phyloP scores from a whole-genome alignment of 2,888 invertebrate species.

The Agrochola lota region DNA sequence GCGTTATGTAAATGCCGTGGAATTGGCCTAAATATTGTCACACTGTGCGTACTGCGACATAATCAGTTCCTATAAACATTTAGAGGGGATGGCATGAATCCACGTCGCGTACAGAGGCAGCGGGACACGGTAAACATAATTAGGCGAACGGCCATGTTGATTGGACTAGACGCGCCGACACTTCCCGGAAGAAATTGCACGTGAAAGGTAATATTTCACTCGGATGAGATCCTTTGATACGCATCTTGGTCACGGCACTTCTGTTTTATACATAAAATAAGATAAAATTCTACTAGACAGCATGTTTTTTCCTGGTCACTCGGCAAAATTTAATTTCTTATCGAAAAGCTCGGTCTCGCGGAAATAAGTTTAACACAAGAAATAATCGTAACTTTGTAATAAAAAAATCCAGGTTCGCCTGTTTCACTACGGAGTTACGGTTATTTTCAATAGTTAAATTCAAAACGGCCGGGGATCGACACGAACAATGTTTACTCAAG shows the following conservation, averaged over 20 bases:
- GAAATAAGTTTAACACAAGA: constrained; percentile 57
- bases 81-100: constrained; percentile 75
- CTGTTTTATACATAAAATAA: constrained; percentile 71
- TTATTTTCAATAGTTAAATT: constrained; percentile 68
- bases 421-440: constrained; percentile 48
- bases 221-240: constrained; percentile 76
- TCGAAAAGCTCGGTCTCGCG: constrained; percentile 44
- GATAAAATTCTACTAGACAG: constrained; percentile 51
- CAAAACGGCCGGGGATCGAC: constrained; percentile 62
- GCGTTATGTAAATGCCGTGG: constrained; percentile 60
- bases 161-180: constrained; percentile 81
- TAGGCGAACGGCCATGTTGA: constrained; percentile 81
- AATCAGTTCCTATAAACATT: constrained; percentile 75
- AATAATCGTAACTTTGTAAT: constrained; percentile 56
- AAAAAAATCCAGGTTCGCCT: constrained; percentile 55
- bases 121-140: constrained; percentile 84
- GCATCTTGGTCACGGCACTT: constrained; percentile 71
- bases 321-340: constrained; percentile 57
- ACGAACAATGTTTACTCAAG: constrained; percentile 68
- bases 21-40: constrained; percentile 62
- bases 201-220: constrained; percentile 82
- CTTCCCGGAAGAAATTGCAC: constrained; percentile 79
- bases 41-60: constrained; percentile 64
- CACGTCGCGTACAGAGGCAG: constrained; percentile 69
- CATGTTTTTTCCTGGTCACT: constrained; percentile 41